phyloP scores from a whole-genome alignment of 2,888 invertebrate genomes.

The Caenorhabditis becei region DNA sequence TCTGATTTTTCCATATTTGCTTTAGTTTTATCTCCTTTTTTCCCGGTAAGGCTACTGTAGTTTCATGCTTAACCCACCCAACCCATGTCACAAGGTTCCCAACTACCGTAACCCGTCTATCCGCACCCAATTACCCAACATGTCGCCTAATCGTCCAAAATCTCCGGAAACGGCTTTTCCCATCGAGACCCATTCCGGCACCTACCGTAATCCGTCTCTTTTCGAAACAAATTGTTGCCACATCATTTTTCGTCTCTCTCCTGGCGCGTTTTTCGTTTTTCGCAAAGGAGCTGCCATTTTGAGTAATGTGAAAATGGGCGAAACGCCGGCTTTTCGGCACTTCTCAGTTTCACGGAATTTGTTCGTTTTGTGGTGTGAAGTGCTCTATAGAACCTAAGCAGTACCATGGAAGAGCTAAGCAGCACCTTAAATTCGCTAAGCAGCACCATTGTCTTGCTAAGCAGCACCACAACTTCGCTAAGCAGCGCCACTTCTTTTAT shows the following conservation, averaged over 20 bases:
- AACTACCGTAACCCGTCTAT: neutral
- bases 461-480: too few species aligned
- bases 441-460: too few species aligned
- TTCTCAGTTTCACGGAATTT: neutral
- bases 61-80: neutral
- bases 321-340: neutral
- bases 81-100: neutral
- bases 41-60: neutral
- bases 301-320: conserved; percentile 7
- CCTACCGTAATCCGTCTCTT: conserved; percentile 20
- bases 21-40: conserved; percentile 3
- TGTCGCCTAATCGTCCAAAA: neutral
- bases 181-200: conserved; percentile 5
- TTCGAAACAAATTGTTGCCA: conserved; percentile 36
- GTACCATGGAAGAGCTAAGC: too few species aligned
- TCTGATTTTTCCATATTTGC: neutral
- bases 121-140: conserved; percentile 1
- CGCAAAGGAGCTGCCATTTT: neutral
- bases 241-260: neutral
- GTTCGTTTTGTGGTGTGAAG: too few species aligned
- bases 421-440: too few species aligned
- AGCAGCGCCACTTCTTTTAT: too few species aligned
- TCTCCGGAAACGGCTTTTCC: neutral
- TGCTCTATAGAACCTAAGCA: too few species aligned
- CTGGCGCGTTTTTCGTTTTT: neutral